Evolutionary conservation across 2,888 invertebrate genomes (phyloP), one percentile per base, ranked within the genome.

Genomic region (Operophtera brumata): DNA sequence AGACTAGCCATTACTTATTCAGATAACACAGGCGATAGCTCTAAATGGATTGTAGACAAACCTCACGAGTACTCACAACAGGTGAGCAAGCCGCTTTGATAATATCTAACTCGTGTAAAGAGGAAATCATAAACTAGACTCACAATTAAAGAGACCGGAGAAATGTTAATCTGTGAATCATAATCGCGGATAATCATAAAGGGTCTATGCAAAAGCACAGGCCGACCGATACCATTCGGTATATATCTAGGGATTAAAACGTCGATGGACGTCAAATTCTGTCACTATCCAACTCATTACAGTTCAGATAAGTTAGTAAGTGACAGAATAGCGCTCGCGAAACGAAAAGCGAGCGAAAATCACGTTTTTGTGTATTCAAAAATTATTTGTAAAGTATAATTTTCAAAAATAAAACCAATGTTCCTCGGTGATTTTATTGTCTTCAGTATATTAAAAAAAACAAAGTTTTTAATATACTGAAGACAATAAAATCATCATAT

Each of bases 21-120:
- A 61, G 73, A 73, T 75, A 68, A 71, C 66, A 65, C 59, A 57
- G 53, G 53, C 44, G 73, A 72, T 76, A 75, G 67, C 66, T 67
- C 47, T 64, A 64, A 66, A 66, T 57, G 61, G 67, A 58, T 60
- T 60, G 66, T 66, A 64, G 69, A 69, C 67, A 66, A 65, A 68
- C 67, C 52, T 52, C 66, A 60, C 37, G 25, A 32, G 32, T 25
- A 34, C 43, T 36, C n/a, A 48, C 54, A 54, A 57, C 68, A 70
- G 67, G 70, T 66, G 69, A 60, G 61, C 67, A 62, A 65, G 64
- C 56, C 48, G 42, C 47, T 42, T 26, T 41, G 70, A 45, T 55
- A 50, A 35, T 61, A 75, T 73, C 73, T 64, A 47, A 72, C 74
- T 70, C 59, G 46, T 42, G 56, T 59, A 51, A 63, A 61, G 64